phyloP scores from a whole-genome alignment of 2,113 vertebrate species.

The Dascyllus trimaculatus region DNA sequence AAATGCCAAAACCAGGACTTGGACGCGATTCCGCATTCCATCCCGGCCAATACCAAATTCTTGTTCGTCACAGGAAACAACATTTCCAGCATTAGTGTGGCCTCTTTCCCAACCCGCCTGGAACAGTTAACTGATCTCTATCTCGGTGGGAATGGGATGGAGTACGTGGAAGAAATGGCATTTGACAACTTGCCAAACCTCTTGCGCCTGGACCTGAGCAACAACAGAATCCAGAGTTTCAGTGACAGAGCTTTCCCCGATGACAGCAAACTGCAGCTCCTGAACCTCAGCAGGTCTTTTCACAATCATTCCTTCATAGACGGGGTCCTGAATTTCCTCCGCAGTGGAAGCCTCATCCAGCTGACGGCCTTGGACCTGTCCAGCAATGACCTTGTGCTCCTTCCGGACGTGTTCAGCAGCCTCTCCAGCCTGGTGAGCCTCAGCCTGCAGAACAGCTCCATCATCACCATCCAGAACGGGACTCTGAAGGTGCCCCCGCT shows the following conservation, averaged over 20 bases:
- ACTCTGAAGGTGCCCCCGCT: slow-evolving; percentile 85
- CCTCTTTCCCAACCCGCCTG: slow-evolving; percentile 86
- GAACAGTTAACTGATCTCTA: slow-evolving; percentile 86
- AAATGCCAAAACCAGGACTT: slow-evolving; percentile 90
- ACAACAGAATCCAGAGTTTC: slow-evolving; percentile 86
- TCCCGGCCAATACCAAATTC: slow-evolving; percentile 86
- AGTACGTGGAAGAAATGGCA: slow-evolving; percentile 81
- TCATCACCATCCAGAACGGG: slow-evolving; percentile 84
- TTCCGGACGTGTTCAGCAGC: slow-evolving; percentile 81
- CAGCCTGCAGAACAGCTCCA: slow-evolving; percentile 91
- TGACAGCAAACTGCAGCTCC: slow-evolving; percentile 82
- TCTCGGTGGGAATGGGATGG: slow-evolving; percentile 88
- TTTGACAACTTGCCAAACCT: slow-evolving; percentile 89
- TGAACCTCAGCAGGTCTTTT: slow-evolving; percentile 81
- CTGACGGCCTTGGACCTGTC: slow-evolving; percentile 88
- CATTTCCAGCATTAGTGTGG: slow-evolving; percentile 79
- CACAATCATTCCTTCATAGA: slow-evolving; percentile 70
- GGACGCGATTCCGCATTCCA: slow-evolving; percentile 83
- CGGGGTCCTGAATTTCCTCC: slow-evolving; percentile 75
- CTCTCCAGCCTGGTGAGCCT: slow-evolving; percentile 85
- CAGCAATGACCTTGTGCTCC: slow-evolving; percentile 86
- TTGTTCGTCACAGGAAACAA: slow-evolving; percentile 90
- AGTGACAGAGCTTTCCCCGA: slow-evolving; percentile 83
- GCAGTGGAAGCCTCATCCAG: slow-evolving; percentile 68
- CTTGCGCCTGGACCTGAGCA: slow-evolving; percentile 89